Conservation (phyloP, 2,888 invertebrate genomes). For the Stramonita haemastoma region DNA sequence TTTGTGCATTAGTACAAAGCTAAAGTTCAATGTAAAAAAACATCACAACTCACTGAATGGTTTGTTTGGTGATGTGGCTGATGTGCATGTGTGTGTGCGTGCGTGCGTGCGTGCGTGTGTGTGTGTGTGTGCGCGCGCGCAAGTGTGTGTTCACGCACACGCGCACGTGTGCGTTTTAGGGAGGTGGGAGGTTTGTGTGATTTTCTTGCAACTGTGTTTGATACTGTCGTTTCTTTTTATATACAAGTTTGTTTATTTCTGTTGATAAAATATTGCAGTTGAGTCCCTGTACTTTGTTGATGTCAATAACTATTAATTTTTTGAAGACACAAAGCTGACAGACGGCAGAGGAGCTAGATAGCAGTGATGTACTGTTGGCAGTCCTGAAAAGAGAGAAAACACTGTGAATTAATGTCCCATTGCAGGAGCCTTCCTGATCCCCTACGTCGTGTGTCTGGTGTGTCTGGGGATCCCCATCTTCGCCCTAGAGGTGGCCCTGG, state of each 20-base stretch:
- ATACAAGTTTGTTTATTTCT: too few relatives aligned
- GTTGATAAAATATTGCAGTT: too few relatives aligned
- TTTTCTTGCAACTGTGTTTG: too few relatives aligned
- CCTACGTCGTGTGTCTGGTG: conserved; percentile 48
- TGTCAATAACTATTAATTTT: too few relatives aligned
- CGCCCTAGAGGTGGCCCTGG: conserved; percentile 57
- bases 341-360: too few relatives aligned
- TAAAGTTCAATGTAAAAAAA: neutral
- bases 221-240: too few relatives aligned
- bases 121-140: neutral
- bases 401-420: neutral
- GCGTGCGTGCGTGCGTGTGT: neutral
- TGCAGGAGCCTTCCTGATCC: conserved; percentile 54
- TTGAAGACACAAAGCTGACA: too few relatives aligned
- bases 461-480: conserved; percentile 63
- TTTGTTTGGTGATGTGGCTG: too few relatives aligned
- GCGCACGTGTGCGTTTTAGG: neutral
- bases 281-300: too few relatives aligned
- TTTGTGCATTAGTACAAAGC: neutral
- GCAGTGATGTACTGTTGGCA: too few relatives aligned
- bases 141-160: neutral
- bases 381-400: neutral
- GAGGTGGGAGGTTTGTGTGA: too few relatives aligned
- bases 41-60: neutral
- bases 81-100: neutral